A percentile compares a stretch with the other conserved stretches of the same genome.
These are phyloP conservation scores for Sebastes minor DNA, from an alignment of 2,797 vertebrate genomes.

Conservation along the genomic window DNA sequence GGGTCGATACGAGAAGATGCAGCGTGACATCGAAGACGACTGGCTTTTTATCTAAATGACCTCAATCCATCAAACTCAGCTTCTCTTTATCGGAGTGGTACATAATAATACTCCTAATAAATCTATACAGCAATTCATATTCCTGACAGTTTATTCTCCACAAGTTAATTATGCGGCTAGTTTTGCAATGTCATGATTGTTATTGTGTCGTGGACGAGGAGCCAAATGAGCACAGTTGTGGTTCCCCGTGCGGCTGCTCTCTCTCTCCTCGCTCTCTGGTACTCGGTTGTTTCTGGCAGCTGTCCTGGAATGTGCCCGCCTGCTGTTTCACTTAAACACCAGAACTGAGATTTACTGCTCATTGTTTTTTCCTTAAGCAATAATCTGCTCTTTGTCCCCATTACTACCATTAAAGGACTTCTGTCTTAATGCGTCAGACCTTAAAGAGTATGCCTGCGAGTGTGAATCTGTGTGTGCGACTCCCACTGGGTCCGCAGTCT, in stretches of 20 bases:
- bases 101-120: conserved; percentile 29
- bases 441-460: background rate
- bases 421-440: conserved; percentile 22
- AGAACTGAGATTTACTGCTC: conserved; percentile 11
- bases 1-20: conserved; percentile 23
- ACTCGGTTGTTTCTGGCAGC: conserved; percentile 56
- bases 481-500: background rate
- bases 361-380: conserved; percentile 30
- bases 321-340: conserved; percentile 48
- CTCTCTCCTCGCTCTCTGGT: conserved; percentile 12
- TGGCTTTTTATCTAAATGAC: conserved; percentile 52
- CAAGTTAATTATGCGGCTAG: conserved; percentile 29
- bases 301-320: conserved; percentile 63
- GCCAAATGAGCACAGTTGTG: conserved; percentile 28
- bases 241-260: conserved; percentile 2
- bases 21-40: conserved; percentile 15
- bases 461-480: conserved; percentile 6
- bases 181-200: conserved; percentile 50
- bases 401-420: conserved; percentile 36
- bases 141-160: conserved; percentile 34
- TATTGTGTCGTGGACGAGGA: conserved; percentile 22
- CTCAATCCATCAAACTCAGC: conserved; percentile 55
- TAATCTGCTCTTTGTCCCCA: conserved; percentile 26
- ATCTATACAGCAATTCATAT: conserved; percentile 21
- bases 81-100: conserved; percentile 32